These are phyloP conservation scores for Megaustenia siamemsis DNA, from an alignment of 2,888 invertebrate species.

Conservation along the genomic window DNA sequence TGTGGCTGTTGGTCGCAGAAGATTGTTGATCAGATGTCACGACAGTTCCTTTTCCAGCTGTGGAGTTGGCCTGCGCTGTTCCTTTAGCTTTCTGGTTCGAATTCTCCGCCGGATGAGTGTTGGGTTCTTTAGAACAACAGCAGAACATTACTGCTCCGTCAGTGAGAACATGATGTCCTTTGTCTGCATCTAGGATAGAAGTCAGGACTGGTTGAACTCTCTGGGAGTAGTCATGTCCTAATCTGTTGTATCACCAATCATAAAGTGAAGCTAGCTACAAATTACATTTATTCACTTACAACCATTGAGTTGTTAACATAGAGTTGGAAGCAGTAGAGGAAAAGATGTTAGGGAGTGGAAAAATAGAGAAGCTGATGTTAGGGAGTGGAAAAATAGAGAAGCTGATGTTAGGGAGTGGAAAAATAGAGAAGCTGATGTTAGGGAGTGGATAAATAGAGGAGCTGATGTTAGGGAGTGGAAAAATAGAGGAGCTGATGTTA, in stretches of 20 bases:
- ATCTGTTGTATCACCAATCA: not conserved
- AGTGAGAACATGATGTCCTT: not conserved
- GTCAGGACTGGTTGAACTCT: not conserved
- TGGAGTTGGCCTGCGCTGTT: not conserved
- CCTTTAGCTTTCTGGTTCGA: not conserved
- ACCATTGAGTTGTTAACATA: too few relatives aligned
- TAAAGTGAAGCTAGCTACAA: not conserved
- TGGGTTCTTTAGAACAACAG: slow-evolving; percentile 47
- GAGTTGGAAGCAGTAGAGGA: too few relatives aligned
- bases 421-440: too few relatives aligned
- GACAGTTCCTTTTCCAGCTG: slow-evolving; percentile 30
- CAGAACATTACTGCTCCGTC: slow-evolving; percentile 47
- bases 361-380: too few relatives aligned
- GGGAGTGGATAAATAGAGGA: too few relatives aligned
- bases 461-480: too few relatives aligned
- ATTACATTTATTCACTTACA: too few relatives aligned
- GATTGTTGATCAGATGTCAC: slow-evolving; percentile 11
- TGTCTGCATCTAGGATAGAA: slow-evolving; percentile 5
- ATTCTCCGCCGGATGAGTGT: not conserved
- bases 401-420: too few relatives aligned
- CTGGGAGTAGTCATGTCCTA: not conserved
- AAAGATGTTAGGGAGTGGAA: too few relatives aligned
- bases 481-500: too few relatives aligned
- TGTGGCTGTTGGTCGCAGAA: not conserved
- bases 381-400: too few relatives aligned